phyloP scores from a whole-genome alignment of 2,113 vertebrate species.

The Elgaria multicarinata region DNA sequence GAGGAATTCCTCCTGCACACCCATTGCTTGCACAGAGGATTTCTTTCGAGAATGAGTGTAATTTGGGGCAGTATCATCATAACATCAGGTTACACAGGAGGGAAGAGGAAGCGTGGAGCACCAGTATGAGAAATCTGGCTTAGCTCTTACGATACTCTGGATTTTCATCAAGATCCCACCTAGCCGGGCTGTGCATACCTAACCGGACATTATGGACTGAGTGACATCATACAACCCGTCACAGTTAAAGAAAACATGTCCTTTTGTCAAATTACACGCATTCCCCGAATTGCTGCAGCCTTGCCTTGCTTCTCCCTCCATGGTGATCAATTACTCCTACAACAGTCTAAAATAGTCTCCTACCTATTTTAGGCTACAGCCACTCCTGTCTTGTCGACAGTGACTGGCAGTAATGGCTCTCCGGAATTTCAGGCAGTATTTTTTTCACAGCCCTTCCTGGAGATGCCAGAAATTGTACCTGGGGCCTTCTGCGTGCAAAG shows the following conservation, averaged over 20 bases:
- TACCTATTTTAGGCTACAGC: background rate
- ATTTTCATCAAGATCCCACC: background rate
- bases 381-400: background rate
- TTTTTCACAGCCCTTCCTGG: background rate
- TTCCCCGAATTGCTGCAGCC: background rate
- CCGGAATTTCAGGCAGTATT: background rate
- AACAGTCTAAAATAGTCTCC: background rate
- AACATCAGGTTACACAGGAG: slow-evolving; percentile 30
- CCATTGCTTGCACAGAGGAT: slow-evolving; percentile 5
- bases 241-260: background rate
- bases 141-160: background rate
- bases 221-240: background rate
- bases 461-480: background rate
- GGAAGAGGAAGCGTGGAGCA: background rate
- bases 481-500: background rate
- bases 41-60: background rate
- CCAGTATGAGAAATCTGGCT: slow-evolving; percentile 49
- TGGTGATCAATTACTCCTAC: background rate
- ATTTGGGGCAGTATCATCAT: background rate
- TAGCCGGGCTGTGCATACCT: background rate
- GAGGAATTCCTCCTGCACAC: slow-evolving; percentile 16
- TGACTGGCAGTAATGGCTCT: background rate
- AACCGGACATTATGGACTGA: background rate
- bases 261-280: background rate
- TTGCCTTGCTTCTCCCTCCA: background rate